These are phyloP conservation scores for Burhinus oedicnemus DNA, from an alignment of 2,113 vertebrate genomes.

Conservation along the genomic window DNA sequence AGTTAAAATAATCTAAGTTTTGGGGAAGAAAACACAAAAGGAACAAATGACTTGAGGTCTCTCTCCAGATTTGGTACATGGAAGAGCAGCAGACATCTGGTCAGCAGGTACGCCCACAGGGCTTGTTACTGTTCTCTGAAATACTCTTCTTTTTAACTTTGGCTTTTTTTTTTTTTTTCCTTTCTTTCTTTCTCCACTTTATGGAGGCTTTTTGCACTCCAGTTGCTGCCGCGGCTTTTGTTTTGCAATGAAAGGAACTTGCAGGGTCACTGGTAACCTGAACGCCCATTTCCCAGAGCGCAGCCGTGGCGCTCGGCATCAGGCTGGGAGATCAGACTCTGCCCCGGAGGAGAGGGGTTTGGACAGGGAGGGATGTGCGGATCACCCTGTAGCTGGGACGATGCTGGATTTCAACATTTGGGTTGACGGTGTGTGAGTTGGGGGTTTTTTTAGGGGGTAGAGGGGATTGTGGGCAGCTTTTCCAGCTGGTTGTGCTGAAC, in stretches of 20 bases:
- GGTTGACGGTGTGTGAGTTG: not conserved
- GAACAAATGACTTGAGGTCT: not conserved
- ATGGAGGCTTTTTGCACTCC: not conserved
- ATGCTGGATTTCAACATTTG: not conserved
- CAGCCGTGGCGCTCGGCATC: not conserved
- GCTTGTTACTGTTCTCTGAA: not conserved
- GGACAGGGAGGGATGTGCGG: not conserved
- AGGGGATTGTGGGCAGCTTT: not conserved
- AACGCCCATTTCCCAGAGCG: rapidly evolving
- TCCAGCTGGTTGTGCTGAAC: not conserved
- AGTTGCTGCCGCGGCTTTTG: not conserved
- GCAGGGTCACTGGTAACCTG: not conserved
- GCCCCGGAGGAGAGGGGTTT: not conserved
- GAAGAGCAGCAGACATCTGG: not conserved
- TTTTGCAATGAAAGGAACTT: not conserved
- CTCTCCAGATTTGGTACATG: rapidly evolving
- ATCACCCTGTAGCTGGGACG: rapidly evolving
- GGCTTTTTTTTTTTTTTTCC: rapidly evolving
- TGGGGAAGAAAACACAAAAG: not conserved
- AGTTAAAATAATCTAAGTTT: not conserved
- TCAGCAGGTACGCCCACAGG: not conserved
- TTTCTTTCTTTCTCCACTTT: not conserved
- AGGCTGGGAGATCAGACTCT: rapidly evolving
- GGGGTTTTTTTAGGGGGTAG: not conserved
- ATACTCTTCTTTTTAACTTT: not conserved